phyloP scores from a whole-genome alignment of 2,113 vertebrate species.

The Tragelaphus imberbis region DNA sequence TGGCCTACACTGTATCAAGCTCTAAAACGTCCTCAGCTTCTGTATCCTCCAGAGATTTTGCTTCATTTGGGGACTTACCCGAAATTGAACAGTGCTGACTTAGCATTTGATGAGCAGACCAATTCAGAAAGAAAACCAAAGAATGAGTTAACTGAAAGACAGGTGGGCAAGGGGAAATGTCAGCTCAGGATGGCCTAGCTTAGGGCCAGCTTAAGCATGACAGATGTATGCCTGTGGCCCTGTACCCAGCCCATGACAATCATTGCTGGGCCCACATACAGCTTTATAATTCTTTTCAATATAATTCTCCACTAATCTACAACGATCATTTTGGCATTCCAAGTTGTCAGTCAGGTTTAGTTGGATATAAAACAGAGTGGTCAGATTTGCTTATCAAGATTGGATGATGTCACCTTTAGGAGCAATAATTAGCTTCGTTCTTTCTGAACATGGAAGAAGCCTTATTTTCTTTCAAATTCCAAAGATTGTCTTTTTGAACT shows the following conservation, averaged over 20 bases:
- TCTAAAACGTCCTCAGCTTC: background rate
- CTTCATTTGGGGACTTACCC: background rate
- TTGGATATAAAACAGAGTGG: background rate
- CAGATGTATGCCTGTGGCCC: background rate
- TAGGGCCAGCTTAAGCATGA: background rate
- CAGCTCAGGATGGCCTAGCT: background rate
- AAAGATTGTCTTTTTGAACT: background rate
- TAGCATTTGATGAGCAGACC: background rate
- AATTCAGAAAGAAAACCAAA: background rate
- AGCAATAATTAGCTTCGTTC: background rate
- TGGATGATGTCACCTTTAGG: background rate
- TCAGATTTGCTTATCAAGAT: background rate
- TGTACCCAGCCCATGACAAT: background rate
- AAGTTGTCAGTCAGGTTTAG: background rate
- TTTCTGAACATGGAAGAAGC: background rate
- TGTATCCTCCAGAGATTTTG: background rate
- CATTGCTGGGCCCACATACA: background rate
- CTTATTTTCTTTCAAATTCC: background rate
- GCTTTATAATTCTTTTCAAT: background rate
- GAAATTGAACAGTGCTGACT: background rate
- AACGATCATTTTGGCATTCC: background rate
- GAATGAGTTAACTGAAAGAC: background rate
- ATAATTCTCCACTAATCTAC: background rate
- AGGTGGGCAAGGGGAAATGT: background rate
- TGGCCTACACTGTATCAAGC: background rate